Conservation (phyloP, 2,797 vertebrate species). For the Bovichtus diacanthus region DNA sequence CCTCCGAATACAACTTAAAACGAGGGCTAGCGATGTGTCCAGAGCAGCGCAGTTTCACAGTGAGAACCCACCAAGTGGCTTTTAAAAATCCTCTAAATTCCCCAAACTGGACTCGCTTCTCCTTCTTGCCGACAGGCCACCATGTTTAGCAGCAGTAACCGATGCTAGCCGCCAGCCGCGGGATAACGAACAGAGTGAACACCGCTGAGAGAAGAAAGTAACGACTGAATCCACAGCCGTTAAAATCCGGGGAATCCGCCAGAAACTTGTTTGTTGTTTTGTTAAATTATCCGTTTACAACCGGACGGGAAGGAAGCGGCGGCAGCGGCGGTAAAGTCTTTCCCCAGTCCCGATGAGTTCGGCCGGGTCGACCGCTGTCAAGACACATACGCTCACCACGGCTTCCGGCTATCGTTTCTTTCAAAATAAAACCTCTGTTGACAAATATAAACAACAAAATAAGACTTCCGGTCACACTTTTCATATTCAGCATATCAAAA, state of each 20-base stretch:
- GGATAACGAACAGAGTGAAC: slow-evolving; percentile 26
- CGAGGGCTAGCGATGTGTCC: accelerated
- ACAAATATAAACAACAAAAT: not conserved
- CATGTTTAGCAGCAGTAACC: slow-evolving; percentile 73
- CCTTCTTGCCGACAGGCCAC: slow-evolving; percentile 64
- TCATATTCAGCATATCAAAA: not conserved
- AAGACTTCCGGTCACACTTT: not conserved
- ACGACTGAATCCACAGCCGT: not conserved
- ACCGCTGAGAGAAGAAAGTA: slow-evolving; percentile 1
- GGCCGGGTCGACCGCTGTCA: slow-evolving; percentile 37
- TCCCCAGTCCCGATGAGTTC: slow-evolving; percentile 62
- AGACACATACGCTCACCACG: accelerated
- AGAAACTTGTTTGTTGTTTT: not conserved
- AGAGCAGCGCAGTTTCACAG: not conserved
- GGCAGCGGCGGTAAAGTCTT: slow-evolving; percentile 56
- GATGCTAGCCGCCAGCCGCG: slow-evolving; percentile 63
- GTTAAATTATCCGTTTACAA: not conserved
- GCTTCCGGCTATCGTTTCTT: slow-evolving; percentile 36
- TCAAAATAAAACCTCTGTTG: slow-evolving; percentile 44
- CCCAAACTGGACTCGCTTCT: slow-evolving; percentile 25
- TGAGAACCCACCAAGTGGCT: not conserved
- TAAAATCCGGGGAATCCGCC: not conserved
- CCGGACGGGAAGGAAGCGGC: slow-evolving; percentile 1
- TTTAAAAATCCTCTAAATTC: slow-evolving; percentile 7
- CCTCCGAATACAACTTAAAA: not conserved